Evolutionary conservation across 2,888 invertebrate species (phyloP).

Genomic region (Melieria picta): DNA sequence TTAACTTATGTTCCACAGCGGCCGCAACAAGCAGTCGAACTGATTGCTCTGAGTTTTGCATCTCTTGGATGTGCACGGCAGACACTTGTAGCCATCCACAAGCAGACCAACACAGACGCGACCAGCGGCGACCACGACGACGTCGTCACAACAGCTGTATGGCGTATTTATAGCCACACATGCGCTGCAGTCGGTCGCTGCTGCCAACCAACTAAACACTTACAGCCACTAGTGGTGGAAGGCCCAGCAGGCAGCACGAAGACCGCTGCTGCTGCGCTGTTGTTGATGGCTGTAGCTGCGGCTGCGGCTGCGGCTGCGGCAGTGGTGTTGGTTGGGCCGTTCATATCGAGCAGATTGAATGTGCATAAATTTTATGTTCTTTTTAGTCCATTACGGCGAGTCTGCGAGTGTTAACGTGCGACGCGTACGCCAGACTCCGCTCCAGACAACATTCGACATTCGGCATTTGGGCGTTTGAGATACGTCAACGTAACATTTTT

Average conservation of each 20-base stretch:
- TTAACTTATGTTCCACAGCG: not conserved
- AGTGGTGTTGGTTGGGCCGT: constrained; percentile 21
- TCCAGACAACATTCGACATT: too few species aligned
- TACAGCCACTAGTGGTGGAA: not conserved
- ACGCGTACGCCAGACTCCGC: constrained; percentile 15
- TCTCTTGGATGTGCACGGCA: constrained; percentile 19
- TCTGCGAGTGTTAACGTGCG: constrained; percentile 41
- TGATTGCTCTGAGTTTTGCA: not conserved
- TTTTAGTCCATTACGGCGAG: constrained; percentile 40
- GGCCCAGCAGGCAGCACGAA: not conserved
- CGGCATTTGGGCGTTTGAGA: too few species aligned
- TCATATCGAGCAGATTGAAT: constrained; percentile 53
- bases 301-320: not conserved
- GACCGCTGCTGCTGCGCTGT: not conserved
- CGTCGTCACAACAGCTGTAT: not conserved
- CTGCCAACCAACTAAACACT: too few species aligned
- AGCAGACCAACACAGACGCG: not conserved
- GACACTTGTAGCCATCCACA: constrained; percentile 32
- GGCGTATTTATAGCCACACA: too few species aligned
- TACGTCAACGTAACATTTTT: too few species aligned
- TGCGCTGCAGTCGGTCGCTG: too few species aligned
- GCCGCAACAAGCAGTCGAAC: not conserved
- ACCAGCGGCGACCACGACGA: not conserved
- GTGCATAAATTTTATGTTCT: constrained; percentile 57
- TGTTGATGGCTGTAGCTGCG: not conserved